Conservation (phyloP, 1,140 invertebrate species). For the Tachypleus tridentatus region DNA sequence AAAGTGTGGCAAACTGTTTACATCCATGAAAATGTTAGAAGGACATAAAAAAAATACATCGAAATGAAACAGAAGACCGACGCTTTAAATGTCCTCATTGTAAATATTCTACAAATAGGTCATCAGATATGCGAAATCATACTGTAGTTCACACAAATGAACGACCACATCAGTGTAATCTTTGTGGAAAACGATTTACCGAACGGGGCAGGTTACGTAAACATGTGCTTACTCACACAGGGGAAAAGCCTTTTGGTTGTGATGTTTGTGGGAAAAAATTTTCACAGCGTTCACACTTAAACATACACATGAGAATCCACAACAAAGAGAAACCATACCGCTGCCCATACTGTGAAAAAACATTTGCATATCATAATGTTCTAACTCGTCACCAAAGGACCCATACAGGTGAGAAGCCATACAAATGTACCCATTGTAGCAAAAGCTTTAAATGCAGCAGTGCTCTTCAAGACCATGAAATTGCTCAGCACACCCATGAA, state of each 20-base stretch:
- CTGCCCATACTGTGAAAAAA: conserved; percentile 52
- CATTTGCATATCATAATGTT: conserved; percentile 6
- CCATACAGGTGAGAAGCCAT: no score
- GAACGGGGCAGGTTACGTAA: conserved; percentile 15
- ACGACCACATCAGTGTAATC: conserved; percentile 16
- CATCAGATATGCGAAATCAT: conserved; percentile 12
- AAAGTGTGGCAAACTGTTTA: no score
- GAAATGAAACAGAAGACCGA: no score
- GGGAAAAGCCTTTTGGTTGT: conserved; percentile 9
- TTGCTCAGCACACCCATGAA: conserved; percentile 43
- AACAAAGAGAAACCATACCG: conserved; percentile 45
- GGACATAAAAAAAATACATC: no score
- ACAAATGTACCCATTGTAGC: no score
- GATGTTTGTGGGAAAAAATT: conserved; percentile 15
- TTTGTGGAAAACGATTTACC: conserved; percentile 14
- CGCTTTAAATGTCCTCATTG: no score
- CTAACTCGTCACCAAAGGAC: no score
- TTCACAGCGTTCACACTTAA: conserved; percentile 15
- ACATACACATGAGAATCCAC: conserved; percentile 35
- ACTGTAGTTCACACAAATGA: conserved; percentile 19
- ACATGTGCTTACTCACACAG: conserved; percentile 16
- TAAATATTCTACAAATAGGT: no score
- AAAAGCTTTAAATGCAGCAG: background rate
- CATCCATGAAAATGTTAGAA: no score
- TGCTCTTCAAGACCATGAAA: conserved; percentile 3